Conservation (phyloP, 64 coral and sea anemone species). For the Montipora cactus region DNA sequence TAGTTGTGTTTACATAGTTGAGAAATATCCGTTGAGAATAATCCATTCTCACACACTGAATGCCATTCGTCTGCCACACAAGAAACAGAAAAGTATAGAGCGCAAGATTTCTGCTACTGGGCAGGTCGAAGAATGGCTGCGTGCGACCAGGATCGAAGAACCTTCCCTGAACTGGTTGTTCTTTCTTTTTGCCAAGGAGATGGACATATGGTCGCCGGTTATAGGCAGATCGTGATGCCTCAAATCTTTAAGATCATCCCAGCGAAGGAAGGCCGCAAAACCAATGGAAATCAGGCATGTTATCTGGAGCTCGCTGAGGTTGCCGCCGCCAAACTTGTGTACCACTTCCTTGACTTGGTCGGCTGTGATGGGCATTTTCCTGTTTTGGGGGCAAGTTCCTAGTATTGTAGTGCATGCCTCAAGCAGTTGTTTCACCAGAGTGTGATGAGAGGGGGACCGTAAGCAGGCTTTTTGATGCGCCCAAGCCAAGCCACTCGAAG, state of each 20-base stretch:
- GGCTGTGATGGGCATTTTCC: conserved; percentile 16
- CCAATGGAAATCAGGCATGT: conserved; percentile 7
- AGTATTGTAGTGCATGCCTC: conserved; percentile 15
- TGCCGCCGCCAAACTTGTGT: not conserved
- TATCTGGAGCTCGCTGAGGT: conserved; percentile 24
- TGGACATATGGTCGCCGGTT: not conserved
- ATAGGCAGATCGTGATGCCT: not conserved
- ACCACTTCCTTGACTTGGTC: conserved; percentile 7
- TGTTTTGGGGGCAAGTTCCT: not conserved
- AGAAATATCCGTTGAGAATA: too few species aligned
- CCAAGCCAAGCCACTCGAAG: not conserved
- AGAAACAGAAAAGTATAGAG: not conserved
- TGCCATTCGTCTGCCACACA: not conserved
- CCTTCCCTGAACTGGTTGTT: not conserved
- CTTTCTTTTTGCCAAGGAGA: conserved; percentile 31
- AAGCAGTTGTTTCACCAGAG: conserved; percentile 10
- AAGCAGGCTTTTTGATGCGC: not conserved
- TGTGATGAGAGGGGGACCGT: not conserved
- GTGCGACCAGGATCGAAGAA: not conserved
- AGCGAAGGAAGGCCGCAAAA: conserved; percentile 16
- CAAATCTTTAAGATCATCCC: conserved; percentile 37
- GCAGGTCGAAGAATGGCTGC: not conserved
- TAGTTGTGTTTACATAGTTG: too few species aligned
- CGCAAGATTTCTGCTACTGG: not conserved
- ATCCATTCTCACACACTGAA: not conserved